These are phyloP conservation scores for Cremastinae sp. DNA, from an alignment of 2,888 invertebrate genomes.

Conservation along the genomic window DNA sequence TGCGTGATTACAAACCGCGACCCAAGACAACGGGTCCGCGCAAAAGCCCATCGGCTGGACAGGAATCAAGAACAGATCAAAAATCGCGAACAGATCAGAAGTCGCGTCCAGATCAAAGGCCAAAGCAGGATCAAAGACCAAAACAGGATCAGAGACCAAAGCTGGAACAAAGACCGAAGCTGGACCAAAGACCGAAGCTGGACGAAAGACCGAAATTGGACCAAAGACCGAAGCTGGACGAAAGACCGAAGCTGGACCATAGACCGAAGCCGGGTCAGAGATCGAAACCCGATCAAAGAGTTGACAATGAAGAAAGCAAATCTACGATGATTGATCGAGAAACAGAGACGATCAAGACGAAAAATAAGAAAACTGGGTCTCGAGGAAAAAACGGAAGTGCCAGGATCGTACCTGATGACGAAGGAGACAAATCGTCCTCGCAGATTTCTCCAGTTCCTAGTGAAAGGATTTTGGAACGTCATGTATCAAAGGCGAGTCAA, in stretches of 20 bases:
- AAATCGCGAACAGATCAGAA: too few species aligned
- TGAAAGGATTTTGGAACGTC: constrained; percentile 19
- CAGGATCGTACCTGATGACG: neutral
- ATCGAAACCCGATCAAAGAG: too few species aligned
- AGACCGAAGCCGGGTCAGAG: neutral
- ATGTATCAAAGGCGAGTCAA: constrained; percentile 40
- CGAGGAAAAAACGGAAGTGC: constrained; percentile 13
- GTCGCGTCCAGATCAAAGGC: too few species aligned
- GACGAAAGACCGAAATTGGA: too few species aligned
- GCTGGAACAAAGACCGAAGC: too few species aligned
- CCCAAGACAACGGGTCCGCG: constrained; percentile 34
- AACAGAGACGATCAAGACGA: constrained; percentile 7
- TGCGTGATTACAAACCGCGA: constrained; percentile 45
- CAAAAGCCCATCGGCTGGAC: neutral
- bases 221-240: neutral
- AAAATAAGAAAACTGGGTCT: constrained; percentile 29
- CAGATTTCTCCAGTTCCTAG: constrained; percentile 7
- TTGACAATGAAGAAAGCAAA: constrained; percentile 10
- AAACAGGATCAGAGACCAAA: too few species aligned
- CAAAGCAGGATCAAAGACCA: too few species aligned
- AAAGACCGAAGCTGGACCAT: too few species aligned
- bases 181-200: neutral
- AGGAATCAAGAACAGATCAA: too few species aligned
- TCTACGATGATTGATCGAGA: neutral
- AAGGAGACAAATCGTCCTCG: neutral